Percentiles rank a stretch among this genome's conserved stretches.
These are phyloP conservation scores for Homarus americanus DNA, from an alignment of 1,140 invertebrate species.

Conservation along the genomic window DNA sequence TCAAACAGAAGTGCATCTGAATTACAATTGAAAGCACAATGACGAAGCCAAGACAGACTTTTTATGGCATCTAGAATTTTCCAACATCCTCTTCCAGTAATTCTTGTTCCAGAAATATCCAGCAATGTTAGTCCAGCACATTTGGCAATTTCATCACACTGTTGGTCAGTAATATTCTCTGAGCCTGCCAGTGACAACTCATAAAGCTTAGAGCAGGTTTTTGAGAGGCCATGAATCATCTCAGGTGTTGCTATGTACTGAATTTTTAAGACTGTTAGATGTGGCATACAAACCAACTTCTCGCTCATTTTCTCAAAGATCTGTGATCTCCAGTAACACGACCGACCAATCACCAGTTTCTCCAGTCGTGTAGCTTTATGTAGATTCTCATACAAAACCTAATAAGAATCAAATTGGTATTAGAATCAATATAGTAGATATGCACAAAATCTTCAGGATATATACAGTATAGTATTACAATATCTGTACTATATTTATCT, in stretches of 20 bases:
- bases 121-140: constrained; percentile 34
- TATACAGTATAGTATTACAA: background rate
- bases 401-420: constrained; percentile 1
- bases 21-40: constrained; percentile 74
- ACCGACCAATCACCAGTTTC: constrained; percentile 51
- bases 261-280: constrained; percentile 55
- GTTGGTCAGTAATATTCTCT: constrained; percentile 62
- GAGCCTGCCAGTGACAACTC: constrained; percentile 70
- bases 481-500: background rate
- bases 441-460: background rate
- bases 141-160: constrained; percentile 57
- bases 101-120: constrained; percentile 71
- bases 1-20: constrained; percentile 72
- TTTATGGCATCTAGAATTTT: constrained; percentile 59
- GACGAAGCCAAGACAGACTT: constrained; percentile 57
- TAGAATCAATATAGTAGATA: background rate
- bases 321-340: constrained; percentile 67
- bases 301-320: constrained; percentile 52
- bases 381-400: constrained; percentile 60
- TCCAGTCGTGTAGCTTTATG: constrained; percentile 44
- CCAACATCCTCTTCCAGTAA: constrained; percentile 73
- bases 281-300: constrained; percentile 44
- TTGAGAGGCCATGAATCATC: constrained; percentile 57
- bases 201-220: constrained; percentile 56
- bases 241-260: constrained; percentile 72